Evolutionary conservation across 1,140 invertebrate genomes (phyloP), one percentile per base, ranked within the genome.

Genomic region (Heliconius eleuchia): DNA sequence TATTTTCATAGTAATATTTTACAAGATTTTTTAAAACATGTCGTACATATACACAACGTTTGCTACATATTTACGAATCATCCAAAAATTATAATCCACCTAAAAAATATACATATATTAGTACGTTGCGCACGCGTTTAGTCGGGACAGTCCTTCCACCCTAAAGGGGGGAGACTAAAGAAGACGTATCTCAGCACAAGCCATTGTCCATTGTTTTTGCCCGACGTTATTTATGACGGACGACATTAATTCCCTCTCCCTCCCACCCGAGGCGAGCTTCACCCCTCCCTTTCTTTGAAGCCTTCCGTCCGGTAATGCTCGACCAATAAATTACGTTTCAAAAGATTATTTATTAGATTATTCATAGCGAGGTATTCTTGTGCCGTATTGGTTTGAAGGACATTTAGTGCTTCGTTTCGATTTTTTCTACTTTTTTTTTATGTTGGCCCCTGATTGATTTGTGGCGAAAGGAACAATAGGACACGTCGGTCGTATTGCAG

Each of bases 281-380:
- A 46, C 37, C 72, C 74, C 55, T 89, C 87, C 77, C 85, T 46
- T 83, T 87, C 85, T 52, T 76, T 57, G 84, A 73, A 86, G 85
- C 91, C 90, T 93, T 92, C 91, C 90, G 91, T 91, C 89, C 88
- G 85, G 88, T 92, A 90, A 91, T 89, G 86, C 86, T 84, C 85
- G 84, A 86, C 90, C 89, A 90, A 94, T 94, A 94, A 94, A 93
- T 93, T 89, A 92, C 83, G 85, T 86, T 90, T 87, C 88, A 89
- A 90, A 92, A 93, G 88, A 93, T 94, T 92, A 94, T 94, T 94
- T 94, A 94, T 94, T 92, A 93, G 90, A 92, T 94, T 94, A 94
- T 94, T 94, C 92, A 92, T 92, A 85, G 90, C 85, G 85, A 86
- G 84, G 83, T 86, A 88, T 86, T 82, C 84, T 87, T 86, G 92